These are phyloP conservation scores for Heliocidaris tuberculata DNA, from an alignment of 35 echinoderm and acorn worm species.

Conservation along the genomic window DNA sequence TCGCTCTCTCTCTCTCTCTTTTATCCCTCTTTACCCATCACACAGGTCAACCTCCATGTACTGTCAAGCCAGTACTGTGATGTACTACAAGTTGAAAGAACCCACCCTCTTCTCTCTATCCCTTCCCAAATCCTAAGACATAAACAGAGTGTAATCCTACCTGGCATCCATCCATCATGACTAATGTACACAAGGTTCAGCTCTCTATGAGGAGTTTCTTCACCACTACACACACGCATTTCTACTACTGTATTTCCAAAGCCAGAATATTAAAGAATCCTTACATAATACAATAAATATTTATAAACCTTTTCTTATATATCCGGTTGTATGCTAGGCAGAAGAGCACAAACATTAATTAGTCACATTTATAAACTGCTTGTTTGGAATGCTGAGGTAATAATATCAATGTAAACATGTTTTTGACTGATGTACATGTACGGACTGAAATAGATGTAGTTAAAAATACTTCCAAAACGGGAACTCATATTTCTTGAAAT, in stretches of 20 bases:
- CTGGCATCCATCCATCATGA: conserved; percentile 1
- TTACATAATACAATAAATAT: no score
- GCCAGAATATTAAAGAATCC: not conserved
- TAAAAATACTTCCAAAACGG: no score
- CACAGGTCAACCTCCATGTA: not conserved
- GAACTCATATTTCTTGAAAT: no score
- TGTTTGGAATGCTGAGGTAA: no score
- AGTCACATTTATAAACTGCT: no score
- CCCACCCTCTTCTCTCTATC: not conserved
- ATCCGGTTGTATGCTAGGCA: no score
- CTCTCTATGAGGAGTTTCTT: not conserved
- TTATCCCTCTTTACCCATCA: not conserved
- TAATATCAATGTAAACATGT: no score
- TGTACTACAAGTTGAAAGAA: not conserved
- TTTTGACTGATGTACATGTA: no score
- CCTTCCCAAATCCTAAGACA: not conserved
- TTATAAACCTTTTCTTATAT: no score
- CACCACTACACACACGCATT: not conserved
- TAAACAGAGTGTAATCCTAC: not conserved
- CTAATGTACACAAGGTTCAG: conserved; percentile 6
- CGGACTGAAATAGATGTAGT: no score
- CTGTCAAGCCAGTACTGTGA: not conserved
- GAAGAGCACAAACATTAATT: no score
- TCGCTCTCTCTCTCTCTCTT: not conserved
- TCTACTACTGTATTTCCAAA: not conserved